Base-by-base conservation (phyloP, 2,797 vertebrate species). In the Alfaro cultratus region DNA sequence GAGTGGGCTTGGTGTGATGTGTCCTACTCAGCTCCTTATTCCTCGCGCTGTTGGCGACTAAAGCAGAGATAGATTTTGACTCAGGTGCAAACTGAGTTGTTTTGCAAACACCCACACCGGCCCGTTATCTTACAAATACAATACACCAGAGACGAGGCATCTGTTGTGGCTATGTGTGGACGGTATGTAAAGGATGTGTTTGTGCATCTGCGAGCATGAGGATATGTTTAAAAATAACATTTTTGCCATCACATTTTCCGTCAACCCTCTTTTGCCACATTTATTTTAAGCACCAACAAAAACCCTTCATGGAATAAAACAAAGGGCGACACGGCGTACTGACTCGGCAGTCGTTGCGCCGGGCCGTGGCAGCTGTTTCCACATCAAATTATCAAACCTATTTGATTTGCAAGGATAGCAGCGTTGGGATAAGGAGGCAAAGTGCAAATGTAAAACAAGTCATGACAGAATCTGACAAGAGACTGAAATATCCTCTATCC, bases 401-500 rank as follows among this genome's bases (percentile, higher is more conserved):
- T 91, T 91, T 92, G 84, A 88, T 85, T 81, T 81, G 85, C 86
- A 85, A 87, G 84, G 84, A 87, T 76, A 77, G 78, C 87, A 82
- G 89, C 90, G 77, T 43, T 85, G 88, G 89, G 91, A 93, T 90
- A 85, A 86, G 88, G 89, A 85, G 83, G 80, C 71, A 81, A 93
- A 85, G 91, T 94, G 94, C 80, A 88, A 95, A 95, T 95, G 90
- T 93, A 91, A 94, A 95, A 95, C 94, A 93, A 93, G 94, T 89
- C 91, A 79, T 92, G 91, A 94, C 94, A 95, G 91, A 88, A 90
- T 86, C 82, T 92, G 92, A 92, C 94, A 94, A 88, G 91, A 87
- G 90, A 93, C 92, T 89, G 91, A 88, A 91, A 91, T 89, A 87
- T 86, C 90, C 84, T 82, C 87, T 79, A 79, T 85, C 83, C 80